Percentiles rank a stretch among this genome's conserved stretches.
phyloP scores from a whole-genome alignment of 2,797 vertebrate genomes.

The Apogon talboti region DNA sequence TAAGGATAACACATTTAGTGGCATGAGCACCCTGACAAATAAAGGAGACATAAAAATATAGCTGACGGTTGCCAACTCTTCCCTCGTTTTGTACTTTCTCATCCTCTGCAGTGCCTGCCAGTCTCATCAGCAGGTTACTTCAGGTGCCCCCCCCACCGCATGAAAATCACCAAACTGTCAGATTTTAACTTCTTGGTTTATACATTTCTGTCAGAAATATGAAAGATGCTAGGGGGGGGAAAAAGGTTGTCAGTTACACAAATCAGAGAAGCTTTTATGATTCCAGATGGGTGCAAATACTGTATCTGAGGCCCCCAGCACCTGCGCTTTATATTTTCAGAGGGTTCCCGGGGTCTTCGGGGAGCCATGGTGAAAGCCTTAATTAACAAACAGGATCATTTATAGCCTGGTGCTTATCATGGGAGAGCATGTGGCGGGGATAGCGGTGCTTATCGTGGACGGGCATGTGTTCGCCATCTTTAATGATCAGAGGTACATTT shows the following conservation, averaged over 20 bases:
- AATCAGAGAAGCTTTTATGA: conserved; percentile 24
- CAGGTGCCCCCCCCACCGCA: conserved; percentile 16
- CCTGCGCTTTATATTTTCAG: conserved; percentile 24
- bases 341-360: conserved; percentile 26
- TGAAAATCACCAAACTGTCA: conserved; percentile 24
- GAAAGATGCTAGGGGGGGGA: conserved; percentile 17
- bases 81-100: conserved; percentile 32
- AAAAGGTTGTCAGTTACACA: conserved; percentile 27
- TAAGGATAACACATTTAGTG: conserved; percentile 14
- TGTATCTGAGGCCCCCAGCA: conserved; percentile 6
- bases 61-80: conserved; percentile 20
- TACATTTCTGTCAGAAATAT: conserved; percentile 32
- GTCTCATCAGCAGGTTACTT: conserved; percentile 32
- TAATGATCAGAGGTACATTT: conserved; percentile 52
- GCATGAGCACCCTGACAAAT: conserved; percentile 31
- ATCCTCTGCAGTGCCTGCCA: conserved; percentile 22
- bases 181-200: conserved; percentile 30
- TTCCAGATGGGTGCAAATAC: conserved; percentile 25
- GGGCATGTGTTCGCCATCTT: conserved; percentile 48
- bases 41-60: conserved; percentile 38
- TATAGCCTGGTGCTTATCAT: conserved; percentile 61
- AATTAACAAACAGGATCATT: conserved; percentile 61
- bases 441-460: conserved; percentile 44
- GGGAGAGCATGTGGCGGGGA: conserved; percentile 40
- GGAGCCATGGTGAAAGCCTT: conserved; percentile 44